These are phyloP conservation scores for Cnemophilus loriae DNA, from an alignment of 2,113 vertebrate species.

Conservation along the genomic window DNA sequence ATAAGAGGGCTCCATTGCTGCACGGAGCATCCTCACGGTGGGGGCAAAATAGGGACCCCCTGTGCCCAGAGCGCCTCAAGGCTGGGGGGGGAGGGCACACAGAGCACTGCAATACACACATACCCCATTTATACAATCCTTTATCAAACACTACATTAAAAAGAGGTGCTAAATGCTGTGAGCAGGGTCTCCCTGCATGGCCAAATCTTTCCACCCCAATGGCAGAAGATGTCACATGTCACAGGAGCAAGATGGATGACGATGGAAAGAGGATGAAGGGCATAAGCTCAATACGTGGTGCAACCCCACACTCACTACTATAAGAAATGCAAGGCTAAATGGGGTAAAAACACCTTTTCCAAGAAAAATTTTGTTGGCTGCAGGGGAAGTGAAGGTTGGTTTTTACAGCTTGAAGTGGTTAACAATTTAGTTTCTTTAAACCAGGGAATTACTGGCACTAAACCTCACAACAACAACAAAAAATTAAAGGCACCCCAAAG, in stretches of 20 bases:
- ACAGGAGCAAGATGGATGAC: not conserved
- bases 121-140: not conserved
- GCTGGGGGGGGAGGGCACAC: not conserved
- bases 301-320: fast-evolving
- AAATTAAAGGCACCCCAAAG: conserved; percentile 57
- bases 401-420: not conserved
- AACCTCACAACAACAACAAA: conserved; percentile 19
- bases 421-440: not conserved
- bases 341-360: not conserved
- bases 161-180: not conserved
- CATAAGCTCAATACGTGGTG: fast-evolving
- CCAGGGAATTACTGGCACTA: conserved; percentile 28
- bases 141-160: not conserved
- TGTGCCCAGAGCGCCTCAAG: not conserved
- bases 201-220: not conserved
- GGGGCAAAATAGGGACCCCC: not conserved
- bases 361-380: no score
- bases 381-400: not conserved
- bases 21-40: not conserved
- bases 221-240: not conserved
- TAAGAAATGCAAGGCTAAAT: not conserved
- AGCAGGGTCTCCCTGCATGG: not conserved
- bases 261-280: not conserved
- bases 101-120: not conserved
- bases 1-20: fast-evolving